Percentiles rank a stretch among this genome's conserved stretches.
Evolutionary conservation across 1,140 invertebrate species (phyloP).

Genomic region (Phymorhynchus buccinoides): DNA sequence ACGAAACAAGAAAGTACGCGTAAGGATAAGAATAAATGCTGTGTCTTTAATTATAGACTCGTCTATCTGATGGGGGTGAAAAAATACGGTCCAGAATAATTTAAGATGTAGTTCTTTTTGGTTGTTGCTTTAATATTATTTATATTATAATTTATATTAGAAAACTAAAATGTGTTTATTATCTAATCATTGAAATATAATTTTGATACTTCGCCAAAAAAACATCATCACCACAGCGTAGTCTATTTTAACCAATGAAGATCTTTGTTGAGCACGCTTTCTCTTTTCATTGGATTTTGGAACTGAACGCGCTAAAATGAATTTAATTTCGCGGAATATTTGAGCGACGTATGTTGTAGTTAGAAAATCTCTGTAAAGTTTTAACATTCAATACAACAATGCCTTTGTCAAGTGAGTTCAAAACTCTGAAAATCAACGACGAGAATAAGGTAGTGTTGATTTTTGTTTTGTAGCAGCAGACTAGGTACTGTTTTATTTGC

Average conservation of each 20-base stretch:
- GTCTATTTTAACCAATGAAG: constrained; percentile 26
- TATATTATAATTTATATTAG: background rate
- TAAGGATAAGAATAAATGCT: background rate
- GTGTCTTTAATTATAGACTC: background rate
- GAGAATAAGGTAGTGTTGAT: constrained; percentile 59
- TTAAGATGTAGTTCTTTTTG: background rate
- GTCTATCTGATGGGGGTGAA: background rate
- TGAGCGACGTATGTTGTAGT: background rate
- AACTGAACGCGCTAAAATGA: background rate
- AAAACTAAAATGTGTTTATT: background rate
- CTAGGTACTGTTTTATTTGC: background rate
- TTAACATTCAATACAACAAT: constrained; percentile 44
- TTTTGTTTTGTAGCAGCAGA: background rate
- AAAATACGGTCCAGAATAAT: too few relatives aligned
- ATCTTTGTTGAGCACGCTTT: background rate
- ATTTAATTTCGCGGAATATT: constrained; percentile 21
- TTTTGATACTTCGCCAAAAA: background rate
- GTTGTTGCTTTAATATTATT: background rate
- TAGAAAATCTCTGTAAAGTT: background rate
- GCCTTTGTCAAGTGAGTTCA: constrained; percentile 43
- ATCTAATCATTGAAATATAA: background rate
- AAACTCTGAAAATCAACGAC: constrained; percentile 57
- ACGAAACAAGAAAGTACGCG: background rate
- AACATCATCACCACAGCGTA: background rate
- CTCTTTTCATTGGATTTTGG: constrained; percentile 6